Conservation (phyloP, 2,888 invertebrate species). For the Emesis russula region DNA sequence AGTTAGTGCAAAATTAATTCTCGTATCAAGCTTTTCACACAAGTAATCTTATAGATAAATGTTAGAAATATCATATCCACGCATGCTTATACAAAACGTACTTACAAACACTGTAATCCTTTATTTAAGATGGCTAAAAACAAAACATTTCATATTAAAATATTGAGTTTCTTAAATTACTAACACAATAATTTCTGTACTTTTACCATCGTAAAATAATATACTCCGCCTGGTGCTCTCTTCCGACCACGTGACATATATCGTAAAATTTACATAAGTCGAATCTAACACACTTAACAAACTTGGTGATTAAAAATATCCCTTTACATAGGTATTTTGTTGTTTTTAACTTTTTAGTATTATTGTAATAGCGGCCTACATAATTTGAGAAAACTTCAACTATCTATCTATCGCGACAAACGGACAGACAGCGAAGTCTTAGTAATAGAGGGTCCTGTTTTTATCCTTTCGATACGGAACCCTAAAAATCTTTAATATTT, state of each 20-base stretch:
- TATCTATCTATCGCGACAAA: constrained; percentile 15
- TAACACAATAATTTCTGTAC: constrained; percentile 15
- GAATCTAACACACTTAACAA: constrained; percentile 12
- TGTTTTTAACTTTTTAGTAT: constrained; percentile 15
- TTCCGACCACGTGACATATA: constrained; percentile 15
- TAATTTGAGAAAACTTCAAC: constrained; percentile 11
- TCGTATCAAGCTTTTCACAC: constrained; percentile 12
- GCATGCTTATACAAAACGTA: constrained; percentile 9
- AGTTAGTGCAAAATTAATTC: constrained; percentile 15
- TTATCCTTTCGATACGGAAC: constrained; percentile 15
- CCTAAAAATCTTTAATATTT: constrained; percentile 15
- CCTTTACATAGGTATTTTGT: constrained; percentile 15
- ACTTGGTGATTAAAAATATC: constrained; percentile 15
- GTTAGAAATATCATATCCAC: constrained; percentile 15
- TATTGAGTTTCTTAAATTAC: constrained; percentile 15
- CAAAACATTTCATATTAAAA: constrained; percentile 12
- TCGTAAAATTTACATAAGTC: constrained; percentile 15
- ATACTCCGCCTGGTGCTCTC: constrained; percentile 15
- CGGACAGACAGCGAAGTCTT: constrained; percentile 15
- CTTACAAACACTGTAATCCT: constrained; percentile 15
- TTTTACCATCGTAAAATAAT: constrained; percentile 15
- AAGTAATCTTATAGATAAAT: constrained; percentile 13
- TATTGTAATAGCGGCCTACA: constrained; percentile 15
- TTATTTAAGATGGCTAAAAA: constrained; percentile 14
- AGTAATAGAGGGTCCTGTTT: constrained; percentile 12